A percentile compares a stretch with the other conserved stretches of the same genome.
phyloP scores from a whole-genome alignment of 2,113 vertebrate species.

The Anolis carolinensis region DNA sequence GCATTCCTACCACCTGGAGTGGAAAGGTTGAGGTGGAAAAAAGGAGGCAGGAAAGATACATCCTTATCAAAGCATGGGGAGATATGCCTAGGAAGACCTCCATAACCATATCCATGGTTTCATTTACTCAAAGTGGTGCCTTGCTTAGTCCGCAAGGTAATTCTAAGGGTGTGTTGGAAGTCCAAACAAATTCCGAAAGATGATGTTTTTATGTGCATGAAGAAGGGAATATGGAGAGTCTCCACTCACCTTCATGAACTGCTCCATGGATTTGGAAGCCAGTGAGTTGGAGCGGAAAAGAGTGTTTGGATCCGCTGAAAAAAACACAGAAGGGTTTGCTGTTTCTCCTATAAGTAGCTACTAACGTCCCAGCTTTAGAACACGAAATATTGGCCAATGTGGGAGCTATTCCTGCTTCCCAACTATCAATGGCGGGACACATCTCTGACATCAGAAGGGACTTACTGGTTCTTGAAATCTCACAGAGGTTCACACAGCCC shows the following conservation, averaged over 20 bases:
- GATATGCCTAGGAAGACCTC: no score
- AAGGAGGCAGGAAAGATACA: neutral
- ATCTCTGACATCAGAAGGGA: neutral
- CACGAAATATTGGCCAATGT: no score
- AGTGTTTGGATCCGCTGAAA: constrained; percentile 90
- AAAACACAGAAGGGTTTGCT: neutral
- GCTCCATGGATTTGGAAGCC: constrained; percentile 92
- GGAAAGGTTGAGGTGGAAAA: neutral
- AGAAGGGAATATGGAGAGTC: neutral
- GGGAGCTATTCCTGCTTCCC: no score
- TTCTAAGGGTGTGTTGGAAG: no score
- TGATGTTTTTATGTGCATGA: no score
- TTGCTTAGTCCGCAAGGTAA: no score
- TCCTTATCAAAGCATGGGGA: neutral
- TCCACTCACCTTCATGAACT: constrained; percentile 88
- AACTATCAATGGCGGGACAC: neutral
- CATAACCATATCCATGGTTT: no score
- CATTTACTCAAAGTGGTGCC: no score
- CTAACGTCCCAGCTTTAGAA: no score
- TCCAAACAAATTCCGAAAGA: no score
- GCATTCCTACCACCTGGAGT: constrained; percentile 88
- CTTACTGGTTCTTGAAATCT: constrained; percentile 90
- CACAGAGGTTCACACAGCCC: constrained; percentile 84
- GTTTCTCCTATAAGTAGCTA: neutral
- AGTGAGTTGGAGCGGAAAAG: constrained; percentile 91